Evolutionary conservation across 1,140 invertebrate genomes (phyloP), one percentile per base, ranked within the genome.

Genomic region (Notospermus geniculatus): DNA sequence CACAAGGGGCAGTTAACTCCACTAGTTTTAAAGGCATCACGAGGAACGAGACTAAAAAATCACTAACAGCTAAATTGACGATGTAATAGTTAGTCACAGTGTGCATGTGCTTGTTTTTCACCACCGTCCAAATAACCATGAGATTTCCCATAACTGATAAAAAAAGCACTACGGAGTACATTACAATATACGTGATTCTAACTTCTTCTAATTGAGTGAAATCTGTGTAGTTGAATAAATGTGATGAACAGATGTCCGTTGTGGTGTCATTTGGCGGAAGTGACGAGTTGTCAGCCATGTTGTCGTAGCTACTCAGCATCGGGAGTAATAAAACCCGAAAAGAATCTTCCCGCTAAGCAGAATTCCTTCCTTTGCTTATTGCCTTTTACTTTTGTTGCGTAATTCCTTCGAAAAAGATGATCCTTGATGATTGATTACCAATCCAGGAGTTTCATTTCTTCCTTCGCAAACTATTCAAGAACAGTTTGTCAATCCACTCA

Each of bases 61-160:
- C 83, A 54, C 72, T 72, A 9, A 78, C 65, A 0, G 82, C 82
- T 41, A 85, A 64, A 67, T 84, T 84, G 36, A 84, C 83, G 43
- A 85, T 83, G 69, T 83, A 83, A 64, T 82, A 84, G 69, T 84
- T 84, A 52, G 84, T 83, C 11, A 81, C 78, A 1, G 82, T 84
- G 59, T 83, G 83, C 83, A 85, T 84, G 46, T 79, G 75, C 11
- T 72, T 71, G 65, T 83, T 83, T 19, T 67, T 68, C 67, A 69
- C 71, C 27, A 80, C 71, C 11, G 75, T 76, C 67, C 69, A 72
- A 29, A 78, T 78, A 25, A 78, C 76, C 23, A 77, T 65, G 36
- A 72, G 59, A 58, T 78, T 78, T 19, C 76, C 72, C 22, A 75
- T 58, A 1, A 83, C 65, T 5, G 83, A 75, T 2, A 83, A 60